These are phyloP conservation scores for Solenodon paradoxus DNA, from an alignment of 2,113 vertebrate species.

Conservation along the genomic window DNA sequence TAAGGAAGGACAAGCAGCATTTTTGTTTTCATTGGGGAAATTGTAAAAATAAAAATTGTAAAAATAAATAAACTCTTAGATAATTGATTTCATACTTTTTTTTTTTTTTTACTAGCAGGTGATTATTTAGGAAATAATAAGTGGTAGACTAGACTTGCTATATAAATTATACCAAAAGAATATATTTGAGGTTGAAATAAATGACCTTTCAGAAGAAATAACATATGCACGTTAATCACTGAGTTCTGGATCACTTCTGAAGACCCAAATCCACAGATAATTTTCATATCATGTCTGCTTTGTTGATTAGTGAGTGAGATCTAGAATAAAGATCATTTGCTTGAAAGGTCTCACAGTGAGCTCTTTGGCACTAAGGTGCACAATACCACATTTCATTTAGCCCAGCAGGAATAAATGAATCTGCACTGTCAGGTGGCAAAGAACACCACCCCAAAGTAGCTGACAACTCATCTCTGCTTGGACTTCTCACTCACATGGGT, in stretches of 20 bases:
- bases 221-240: too few relatives aligned
- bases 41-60: neutral
- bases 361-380: neutral
- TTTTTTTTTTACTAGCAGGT: neutral
- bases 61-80: neutral
- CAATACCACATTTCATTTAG: constrained; percentile 1
- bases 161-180: neutral
- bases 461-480: constrained; percentile 28
- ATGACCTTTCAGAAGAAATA: neutral
- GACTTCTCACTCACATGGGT: neutral
- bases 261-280: neutral
- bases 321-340: constrained; percentile 20
- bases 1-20: neutral
- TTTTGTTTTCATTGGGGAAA: neutral
- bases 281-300: neutral
- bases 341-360: neutral
- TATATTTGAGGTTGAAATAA: neutral
- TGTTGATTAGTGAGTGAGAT: neutral
- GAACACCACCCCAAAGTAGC: neutral
- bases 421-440: neutral
- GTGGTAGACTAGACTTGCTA: neutral
- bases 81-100: neutral
- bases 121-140: constrained; percentile 11
- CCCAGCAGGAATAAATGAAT: neutral
- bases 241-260: neutral